These are phyloP conservation scores for Mya arenaria DNA, from an alignment of 1,140 invertebrate genomes.

Conservation along the genomic window DNA sequence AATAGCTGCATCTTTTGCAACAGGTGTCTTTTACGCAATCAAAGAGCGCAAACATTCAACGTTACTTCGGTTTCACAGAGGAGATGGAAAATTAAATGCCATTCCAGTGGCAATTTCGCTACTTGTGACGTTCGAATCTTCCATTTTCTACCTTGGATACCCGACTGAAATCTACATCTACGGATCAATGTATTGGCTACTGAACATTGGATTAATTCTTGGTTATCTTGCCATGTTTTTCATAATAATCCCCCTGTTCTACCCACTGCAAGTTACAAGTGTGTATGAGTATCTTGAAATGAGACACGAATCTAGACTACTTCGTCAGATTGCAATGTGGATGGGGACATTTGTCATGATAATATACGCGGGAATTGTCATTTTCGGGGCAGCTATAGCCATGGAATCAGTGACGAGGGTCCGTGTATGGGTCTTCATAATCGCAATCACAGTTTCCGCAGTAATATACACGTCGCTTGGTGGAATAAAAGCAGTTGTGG, in stretches of 20 bases:
- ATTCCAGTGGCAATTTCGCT: conserved; percentile 31
- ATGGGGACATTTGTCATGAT: not conserved
- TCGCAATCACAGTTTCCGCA: not conserved
- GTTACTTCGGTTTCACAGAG: conserved; percentile 1
- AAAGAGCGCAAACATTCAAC: conserved; percentile 5
- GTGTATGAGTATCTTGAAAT: conserved; percentile 33
- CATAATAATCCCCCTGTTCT: conserved; percentile 26
- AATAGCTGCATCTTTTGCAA: not conserved
- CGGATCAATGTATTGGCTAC: not conserved
- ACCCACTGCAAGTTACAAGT: conserved; percentile 23
- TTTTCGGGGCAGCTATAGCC: conserved; percentile 23
- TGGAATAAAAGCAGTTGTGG: conserved; percentile 26
- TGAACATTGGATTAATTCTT: not conserved
- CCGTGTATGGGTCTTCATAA: not conserved
- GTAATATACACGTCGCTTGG: conserved; percentile 30
- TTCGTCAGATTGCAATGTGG: conserved; percentile 4
- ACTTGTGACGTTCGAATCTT: conserved; percentile 29
- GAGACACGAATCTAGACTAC: not conserved
- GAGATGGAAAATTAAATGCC: conserved; percentile 15
- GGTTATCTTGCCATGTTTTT: not conserved
- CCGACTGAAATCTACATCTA: conserved; percentile 21
- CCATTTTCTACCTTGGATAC: conserved; percentile 21
- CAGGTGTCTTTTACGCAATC: not conserved
- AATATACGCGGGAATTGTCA: conserved; percentile 1
- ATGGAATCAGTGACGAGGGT: conserved; percentile 10